Conservation (phyloP, 2,888 invertebrate species). For the Cephus pulcher region DNA sequence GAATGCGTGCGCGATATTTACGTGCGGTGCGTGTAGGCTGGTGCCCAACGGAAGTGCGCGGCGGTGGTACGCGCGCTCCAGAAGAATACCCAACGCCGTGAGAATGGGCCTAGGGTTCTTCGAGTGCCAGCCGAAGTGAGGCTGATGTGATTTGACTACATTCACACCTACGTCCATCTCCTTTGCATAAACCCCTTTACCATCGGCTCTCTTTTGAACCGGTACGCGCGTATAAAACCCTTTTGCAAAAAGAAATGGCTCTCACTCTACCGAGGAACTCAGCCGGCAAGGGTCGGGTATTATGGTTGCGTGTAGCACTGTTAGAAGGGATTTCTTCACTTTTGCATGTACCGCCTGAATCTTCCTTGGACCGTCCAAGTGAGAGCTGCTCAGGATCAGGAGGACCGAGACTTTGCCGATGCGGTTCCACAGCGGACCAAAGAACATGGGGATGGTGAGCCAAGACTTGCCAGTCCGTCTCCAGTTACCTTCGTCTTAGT, state of each 20-base stretch:
- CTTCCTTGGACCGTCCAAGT: constrained; percentile 36
- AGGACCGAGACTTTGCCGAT: background rate
- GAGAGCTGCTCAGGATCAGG: constrained; percentile 22
- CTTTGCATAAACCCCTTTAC: background rate
- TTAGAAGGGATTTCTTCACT: constrained; percentile 33
- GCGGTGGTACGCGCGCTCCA: constrained; percentile 36
- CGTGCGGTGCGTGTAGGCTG: background rate
- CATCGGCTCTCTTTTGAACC: background rate
- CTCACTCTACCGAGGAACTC: background rate
- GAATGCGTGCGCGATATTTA: constrained; percentile 1
- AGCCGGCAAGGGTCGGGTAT: background rate
- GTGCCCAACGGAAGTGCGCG: constrained; percentile 49
- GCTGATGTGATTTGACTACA: constrained; percentile 61
- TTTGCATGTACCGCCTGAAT: constrained; percentile 47
- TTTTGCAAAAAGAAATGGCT: background rate
- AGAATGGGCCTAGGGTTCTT: constrained; percentile 28
- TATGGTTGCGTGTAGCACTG: constrained; percentile 1
- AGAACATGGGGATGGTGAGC: constrained; percentile 18
- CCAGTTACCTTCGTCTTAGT: constrained; percentile 44
- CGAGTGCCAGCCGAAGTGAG: constrained; percentile 37
- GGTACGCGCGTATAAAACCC: background rate
- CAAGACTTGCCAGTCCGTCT: constrained; percentile 21
- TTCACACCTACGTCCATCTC: constrained; percentile 55
- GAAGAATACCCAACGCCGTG: constrained; percentile 32
- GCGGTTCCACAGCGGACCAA: constrained; percentile 8